Evolutionary conservation across 2,888 invertebrate genomes (phyloP), one percentile per base, ranked within the genome.

Genomic region (Philereme transversata): DNA sequence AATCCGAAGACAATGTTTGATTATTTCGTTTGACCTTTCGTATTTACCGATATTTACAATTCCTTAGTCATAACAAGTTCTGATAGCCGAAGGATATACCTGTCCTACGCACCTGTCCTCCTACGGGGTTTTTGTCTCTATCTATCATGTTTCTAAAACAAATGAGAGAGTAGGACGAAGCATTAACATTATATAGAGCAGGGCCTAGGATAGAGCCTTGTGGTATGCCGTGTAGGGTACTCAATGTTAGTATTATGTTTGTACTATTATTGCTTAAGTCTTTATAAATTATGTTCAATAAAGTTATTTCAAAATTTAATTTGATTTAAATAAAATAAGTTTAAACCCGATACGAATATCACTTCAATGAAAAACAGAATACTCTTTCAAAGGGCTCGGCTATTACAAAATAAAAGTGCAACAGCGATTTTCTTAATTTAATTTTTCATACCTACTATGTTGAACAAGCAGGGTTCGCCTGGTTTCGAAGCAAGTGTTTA

Each of bases 191-290:
- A 77, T 83, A 79, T 72, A 76, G 69, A 68, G 65, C 65, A 71
- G 80, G 80, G 75, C 76, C 80, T 72, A 84, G 77, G 75, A 73
- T 69, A 67, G 69, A 79, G 66, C 84, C 87, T 87, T 86, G 85
- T 56, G 73, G 81, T 65, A 84, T 62, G 63, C 76, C 72, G 77
- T 71, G 82, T 84, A 78, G 83, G 86, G 78, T 60, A 41, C 46
- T 56, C 48, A 64, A 53, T 59, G 53, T 40, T 56, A 55, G 35
- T 9, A 10, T 47, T 58, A n/a, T 50, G 3, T 50, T 49, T 36
- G 40, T 33, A 4, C 45, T 51, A 4, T 33, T 50, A 9, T 40
- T 40, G 40, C 40, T 4, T 40, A 40, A 40, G 40, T 8, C 4
- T 5, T 6, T 36, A 6, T 36, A 3, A 3, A 36, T 5, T 36